Base-by-base conservation (phyloP, 1,140 invertebrate genomes). In the Solenopsis invicta region DNA sequence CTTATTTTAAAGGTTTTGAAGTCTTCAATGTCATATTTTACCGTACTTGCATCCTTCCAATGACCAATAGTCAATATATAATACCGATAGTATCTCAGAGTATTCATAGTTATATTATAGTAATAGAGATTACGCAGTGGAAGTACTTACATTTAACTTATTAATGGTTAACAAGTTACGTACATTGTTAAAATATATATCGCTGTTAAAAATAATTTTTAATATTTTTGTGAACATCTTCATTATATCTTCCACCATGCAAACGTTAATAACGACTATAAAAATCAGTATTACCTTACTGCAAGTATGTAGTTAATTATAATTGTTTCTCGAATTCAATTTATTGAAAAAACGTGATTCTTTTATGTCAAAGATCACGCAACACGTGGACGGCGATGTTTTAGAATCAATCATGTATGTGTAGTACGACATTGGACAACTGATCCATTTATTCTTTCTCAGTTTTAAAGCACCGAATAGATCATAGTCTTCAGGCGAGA, bases 391-490 rank as follows among this genome's bases (percentile, higher is more conserved):
- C 4, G 12, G 4, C 12, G 18, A 48, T 24, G n/a, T 34, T 13
- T 18, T 66, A 29, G 62, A 69, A 21, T 12, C 3, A 18, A 5
- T 75, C n/a, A n/a, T n/a, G n/a, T n/a, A n/a, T n/a, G n/a, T n/a
- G n/a, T 2, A 86, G 80, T 90, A 78, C 34, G 62, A 82, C 6
- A 0, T 89, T 5, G 90, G 56, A n/a, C 66, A 88, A 34, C 16
- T 91, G 45, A 66, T 89, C 9, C 91, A 91, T 67, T 67, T 92
- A 50, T 91, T 92, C 18, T 84, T 50, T 29, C 24, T 89, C 13
- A 88, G 80, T 85, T 91, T 74, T 29, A 87, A 85, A 18, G 87
- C 89, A 18, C 88, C 91, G 56, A 86, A 90, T 90, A 41, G 82
- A 88, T 66, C 86, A 92, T 12, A 90, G 90, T 59, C 29, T 64